Evolutionary conservation across 2,888 invertebrate species (phyloP).

Genomic region (Amphipyra tragopoginis): DNA sequence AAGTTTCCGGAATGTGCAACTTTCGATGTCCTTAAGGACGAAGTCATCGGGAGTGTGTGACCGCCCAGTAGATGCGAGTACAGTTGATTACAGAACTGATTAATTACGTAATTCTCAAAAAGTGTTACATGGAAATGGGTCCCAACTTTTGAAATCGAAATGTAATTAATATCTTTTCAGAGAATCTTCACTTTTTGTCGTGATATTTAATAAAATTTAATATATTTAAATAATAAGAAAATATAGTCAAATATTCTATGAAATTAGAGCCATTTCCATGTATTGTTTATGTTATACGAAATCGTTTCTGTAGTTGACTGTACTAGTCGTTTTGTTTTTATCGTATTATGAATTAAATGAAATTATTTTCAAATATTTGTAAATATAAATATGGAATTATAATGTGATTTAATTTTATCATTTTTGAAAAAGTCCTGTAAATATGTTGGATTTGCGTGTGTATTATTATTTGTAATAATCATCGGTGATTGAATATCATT

Average conservation of each 20-base stretch:
- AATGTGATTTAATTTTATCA: constrained; percentile 82
- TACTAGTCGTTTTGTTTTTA: constrained; percentile 51
- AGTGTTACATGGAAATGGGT: constrained; percentile 13
- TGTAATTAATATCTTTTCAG: constrained; percentile 30
- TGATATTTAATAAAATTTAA: constrained; percentile 39
- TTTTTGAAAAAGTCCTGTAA: constrained; percentile 77
- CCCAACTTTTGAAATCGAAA: background rate
- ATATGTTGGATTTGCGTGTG: constrained; percentile 85
- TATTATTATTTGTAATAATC: constrained; percentile 74
- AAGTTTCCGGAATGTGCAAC: constrained; percentile 58
- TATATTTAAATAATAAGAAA: constrained; percentile 15
- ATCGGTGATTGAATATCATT: constrained; percentile 73
- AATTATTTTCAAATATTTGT: constrained; percentile 73
- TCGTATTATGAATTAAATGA: constrained; percentile 53
- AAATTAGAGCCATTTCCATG: constrained; percentile 7
- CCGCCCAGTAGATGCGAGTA: constrained; percentile 36
- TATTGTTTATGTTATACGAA: constrained; percentile 17
- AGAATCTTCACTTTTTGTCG: constrained; percentile 31
- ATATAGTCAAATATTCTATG: constrained; percentile 31
- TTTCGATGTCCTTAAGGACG: constrained; percentile 28
- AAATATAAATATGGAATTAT: constrained; percentile 76
- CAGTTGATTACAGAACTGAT: constrained; percentile 37
- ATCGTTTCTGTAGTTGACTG: constrained; percentile 37
- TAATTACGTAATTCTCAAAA: constrained; percentile 8
- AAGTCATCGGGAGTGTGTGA: constrained; percentile 36